Percentiles rank a stretch among this genome's conserved stretches.
phyloP scores from a whole-genome alignment of 2,888 invertebrate species.

The Sipha maydis region DNA sequence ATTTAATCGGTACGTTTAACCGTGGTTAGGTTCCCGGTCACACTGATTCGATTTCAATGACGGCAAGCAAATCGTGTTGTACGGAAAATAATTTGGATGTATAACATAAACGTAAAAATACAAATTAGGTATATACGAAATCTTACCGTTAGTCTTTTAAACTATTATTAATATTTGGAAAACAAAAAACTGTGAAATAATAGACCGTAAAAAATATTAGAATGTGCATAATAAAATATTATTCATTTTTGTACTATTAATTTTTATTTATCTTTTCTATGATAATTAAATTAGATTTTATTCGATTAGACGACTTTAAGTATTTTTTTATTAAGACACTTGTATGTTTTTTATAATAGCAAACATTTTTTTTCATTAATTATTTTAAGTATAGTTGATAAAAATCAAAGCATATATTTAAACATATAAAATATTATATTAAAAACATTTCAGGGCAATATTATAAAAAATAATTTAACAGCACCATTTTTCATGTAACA shows the following conservation, averaged over 20 bases:
- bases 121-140: not conserved
- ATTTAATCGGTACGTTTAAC: constrained; percentile 16
- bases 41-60: not conserved
- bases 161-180: not conserved
- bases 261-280: not conserved
- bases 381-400: too few relatives aligned
- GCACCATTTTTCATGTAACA: not conserved
- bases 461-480: constrained; percentile 12
- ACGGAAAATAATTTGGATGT: not conserved
- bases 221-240: not conserved
- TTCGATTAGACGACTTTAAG: not conserved
- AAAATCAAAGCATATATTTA: too few relatives aligned
- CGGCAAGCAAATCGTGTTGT: not conserved
- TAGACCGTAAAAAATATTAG: not conserved
- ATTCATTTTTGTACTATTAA: not conserved
- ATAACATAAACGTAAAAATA: not conserved
- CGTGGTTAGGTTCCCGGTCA: not conserved
- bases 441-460: not conserved
- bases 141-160: not conserved
- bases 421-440: too few relatives aligned
- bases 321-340: not conserved
- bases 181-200: not conserved
- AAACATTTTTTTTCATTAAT: too few relatives aligned
- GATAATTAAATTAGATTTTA: not conserved
- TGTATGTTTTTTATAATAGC: not conserved